Conservation (phyloP, 35 echinoderm and acorn worm species). For the Strongylocentrotus purpuratus region DNA sequence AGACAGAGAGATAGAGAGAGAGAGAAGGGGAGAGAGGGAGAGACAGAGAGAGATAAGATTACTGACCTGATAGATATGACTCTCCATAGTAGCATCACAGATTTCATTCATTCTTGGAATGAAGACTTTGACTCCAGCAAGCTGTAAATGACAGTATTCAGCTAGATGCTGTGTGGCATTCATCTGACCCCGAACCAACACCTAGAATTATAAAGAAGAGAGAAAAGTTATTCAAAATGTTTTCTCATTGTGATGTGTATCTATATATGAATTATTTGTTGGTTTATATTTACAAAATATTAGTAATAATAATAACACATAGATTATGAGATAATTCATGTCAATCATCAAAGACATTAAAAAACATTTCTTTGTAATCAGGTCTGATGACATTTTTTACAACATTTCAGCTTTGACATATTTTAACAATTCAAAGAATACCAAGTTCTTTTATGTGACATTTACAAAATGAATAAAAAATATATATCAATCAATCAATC, state of each 20-base stretch:
- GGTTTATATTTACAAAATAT: no score
- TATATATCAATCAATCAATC: no score
- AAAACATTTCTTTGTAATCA: no score
- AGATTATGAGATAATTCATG: no score
- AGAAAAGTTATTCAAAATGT: not conserved
- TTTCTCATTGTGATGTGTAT: not conserved
- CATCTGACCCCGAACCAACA: constrained; percentile 76
- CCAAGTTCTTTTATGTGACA: no score
- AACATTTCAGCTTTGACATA: no score
- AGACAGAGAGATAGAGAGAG: not conserved
- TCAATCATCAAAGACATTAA: no score
- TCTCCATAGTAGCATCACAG: constrained; percentile 95
- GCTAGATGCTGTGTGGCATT: constrained; percentile 81
- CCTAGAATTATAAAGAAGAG: constrained; percentile 49
- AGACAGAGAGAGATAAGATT: not conserved
- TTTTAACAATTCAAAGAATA: no score
- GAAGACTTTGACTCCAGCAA: constrained; percentile 82
- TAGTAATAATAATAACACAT: no score
- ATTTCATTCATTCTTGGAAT: constrained; percentile 82
- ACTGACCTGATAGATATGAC: constrained; percentile 97
- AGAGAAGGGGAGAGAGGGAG: not conserved
- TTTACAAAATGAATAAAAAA: no score
- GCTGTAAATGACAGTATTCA: constrained; percentile 80
- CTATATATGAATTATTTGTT: no score
- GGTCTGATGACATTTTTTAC: no score